Evolutionary conservation across 2,113 vertebrate species (phyloP), one percentile per base, ranked within the genome.

Genomic region (Mustela nigripes): DNA sequence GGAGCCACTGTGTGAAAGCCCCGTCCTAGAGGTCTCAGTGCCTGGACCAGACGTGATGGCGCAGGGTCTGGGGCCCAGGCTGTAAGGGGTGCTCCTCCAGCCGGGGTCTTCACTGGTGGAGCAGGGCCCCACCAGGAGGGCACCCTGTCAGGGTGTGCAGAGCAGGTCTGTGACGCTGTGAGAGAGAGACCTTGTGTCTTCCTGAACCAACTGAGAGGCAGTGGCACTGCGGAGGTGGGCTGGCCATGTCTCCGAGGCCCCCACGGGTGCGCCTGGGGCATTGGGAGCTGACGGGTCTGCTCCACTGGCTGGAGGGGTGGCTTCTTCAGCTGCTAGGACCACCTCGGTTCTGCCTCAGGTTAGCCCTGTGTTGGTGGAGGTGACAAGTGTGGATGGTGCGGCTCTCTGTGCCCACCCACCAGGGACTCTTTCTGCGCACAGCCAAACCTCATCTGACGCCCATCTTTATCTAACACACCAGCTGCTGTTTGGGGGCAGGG

Each of bases 391-490:
- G 3, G 50, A 50, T 10, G 11, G 19, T 12, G 1, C 21, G 33
- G 31, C 31, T 33, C 5, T 50, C 24, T 11, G 48, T 69, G 48
- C 39, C 42, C 71, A 18, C 74, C 22, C 28, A 7, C 18, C 56
- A 21, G 0, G 3, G 8, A 28, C 21, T 6, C 0, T 21, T 60
- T 42, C 1, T 14, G 2, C 0, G 8, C 15, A 3, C 26, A 39
- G 42, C 48, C 11, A 4, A 56, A 33, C 50, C 15, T 56, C 2
- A 11, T 1, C 11, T 15, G 14, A 11, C 0, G 0, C 71, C 24
- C 58, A 33, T 56, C 58, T 78, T 26, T 45, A 3, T 73, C 18
- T 84, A 2, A 48, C 33, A 81, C 6, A 19, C 24, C 28, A 24
- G 31, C 63, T 48, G 58, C 36, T 50, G 1, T 74, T 6, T 58